Conservation (phyloP, 1,140 invertebrate species). For the Spodoptera frugiperda region DNA sequence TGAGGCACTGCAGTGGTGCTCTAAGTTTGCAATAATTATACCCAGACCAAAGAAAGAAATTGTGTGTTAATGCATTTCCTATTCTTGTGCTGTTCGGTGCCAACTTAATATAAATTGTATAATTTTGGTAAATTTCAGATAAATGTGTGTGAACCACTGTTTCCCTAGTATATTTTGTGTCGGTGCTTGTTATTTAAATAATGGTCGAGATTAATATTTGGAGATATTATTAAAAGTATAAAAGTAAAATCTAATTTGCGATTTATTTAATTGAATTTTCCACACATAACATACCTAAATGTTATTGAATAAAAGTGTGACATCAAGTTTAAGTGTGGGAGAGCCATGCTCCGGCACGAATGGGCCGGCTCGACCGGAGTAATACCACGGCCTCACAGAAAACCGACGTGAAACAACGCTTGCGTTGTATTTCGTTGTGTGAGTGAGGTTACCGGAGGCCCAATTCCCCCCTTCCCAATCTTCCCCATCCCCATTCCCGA, state of each 20-base stretch:
- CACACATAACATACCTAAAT: not conserved
- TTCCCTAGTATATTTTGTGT: conserved; percentile 50
- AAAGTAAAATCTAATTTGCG: conserved; percentile 4
- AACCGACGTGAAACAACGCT: too few species aligned
- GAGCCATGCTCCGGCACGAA: too few species aligned
- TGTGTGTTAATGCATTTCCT: conserved; percentile 58
- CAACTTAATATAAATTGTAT: conserved; percentile 56
- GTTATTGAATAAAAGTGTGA: not conserved
- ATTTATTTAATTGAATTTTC: not conserved
- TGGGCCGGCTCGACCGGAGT: too few species aligned
- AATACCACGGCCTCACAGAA: too few species aligned
- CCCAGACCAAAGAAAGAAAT: conserved; percentile 74
- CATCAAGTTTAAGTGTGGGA: too few species aligned
- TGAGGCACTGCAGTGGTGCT: conserved; percentile 58
- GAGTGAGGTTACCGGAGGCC: too few species aligned
- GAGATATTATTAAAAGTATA: conserved; percentile 46
- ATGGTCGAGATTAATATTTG: conserved; percentile 48
- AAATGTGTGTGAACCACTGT: conserved; percentile 39
- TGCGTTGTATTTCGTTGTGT: too few species aligned
- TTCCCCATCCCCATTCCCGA: too few species aligned
- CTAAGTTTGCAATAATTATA: conserved; percentile 64
- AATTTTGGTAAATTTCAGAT: conserved; percentile 45
- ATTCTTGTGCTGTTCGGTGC: conserved; percentile 64
- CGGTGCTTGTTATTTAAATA: conserved; percentile 56
- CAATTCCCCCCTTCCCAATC: too few species aligned